These are phyloP conservation scores for Drosophila birchii DNA, from an alignment of 2,888 invertebrate genomes.

Conservation along the genomic window DNA sequence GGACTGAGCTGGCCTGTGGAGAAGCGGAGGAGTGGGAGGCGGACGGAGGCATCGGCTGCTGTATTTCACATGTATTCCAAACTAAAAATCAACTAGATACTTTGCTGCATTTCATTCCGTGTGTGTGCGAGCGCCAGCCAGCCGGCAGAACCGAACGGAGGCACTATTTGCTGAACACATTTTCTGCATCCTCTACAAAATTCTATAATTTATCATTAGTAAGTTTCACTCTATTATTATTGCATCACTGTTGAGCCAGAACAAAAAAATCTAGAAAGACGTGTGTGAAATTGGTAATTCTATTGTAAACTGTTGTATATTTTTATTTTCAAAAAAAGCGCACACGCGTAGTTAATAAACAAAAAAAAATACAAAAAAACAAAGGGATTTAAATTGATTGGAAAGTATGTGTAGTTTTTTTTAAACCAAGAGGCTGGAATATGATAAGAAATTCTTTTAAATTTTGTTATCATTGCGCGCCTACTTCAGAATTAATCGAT, in stretches of 20 bases:
- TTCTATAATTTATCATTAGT: conserved; percentile 18
- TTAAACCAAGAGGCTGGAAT: not conserved
- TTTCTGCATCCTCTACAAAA: conserved; percentile 36
- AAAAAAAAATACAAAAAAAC: not conserved
- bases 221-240: conserved; percentile 20
- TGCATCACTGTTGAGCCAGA: conserved; percentile 18
- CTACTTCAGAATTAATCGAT: too few species aligned
- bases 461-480: not conserved
- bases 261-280: not conserved
- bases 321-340: conserved; percentile 29
- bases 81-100: conserved; percentile 32
- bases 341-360: conserved; percentile 12
- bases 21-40: conserved; percentile 3
- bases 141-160: conserved; percentile 29
- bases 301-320: conserved; percentile 44
- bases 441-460: not conserved
- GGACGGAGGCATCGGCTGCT: conserved; percentile 23
- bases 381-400: conserved; percentile 1
- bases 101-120: conserved; percentile 73
- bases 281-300: conserved; percentile 31
- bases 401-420: not conserved
- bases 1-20: conserved; percentile 1
- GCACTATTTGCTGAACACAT: conserved; percentile 41
- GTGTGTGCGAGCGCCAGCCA: conserved; percentile 33
- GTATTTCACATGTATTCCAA: conserved; percentile 60